Evolutionary conservation across 2,113 vertebrate genomes (phyloP), one percentile per base, ranked within the genome.

Genomic region (Brachypteracias leptosomus): DNA sequence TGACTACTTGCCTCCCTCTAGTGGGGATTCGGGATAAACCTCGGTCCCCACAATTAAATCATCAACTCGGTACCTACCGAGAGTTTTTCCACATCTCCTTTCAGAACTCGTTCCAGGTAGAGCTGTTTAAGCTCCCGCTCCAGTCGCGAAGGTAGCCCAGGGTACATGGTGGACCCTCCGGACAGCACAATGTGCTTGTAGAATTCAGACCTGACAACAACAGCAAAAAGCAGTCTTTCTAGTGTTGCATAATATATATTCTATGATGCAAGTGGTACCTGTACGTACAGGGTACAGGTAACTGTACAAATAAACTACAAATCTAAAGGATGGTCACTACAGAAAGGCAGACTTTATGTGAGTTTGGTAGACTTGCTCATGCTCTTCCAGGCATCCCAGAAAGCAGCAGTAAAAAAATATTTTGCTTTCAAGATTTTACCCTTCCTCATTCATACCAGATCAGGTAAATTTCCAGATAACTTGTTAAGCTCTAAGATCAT

Each of bases 121-220:
- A 99, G 99, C 97, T 99, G 99, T 91, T 99, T 99, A 19, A 99
- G 99, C 86, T 99, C 99, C 89, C 99, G 97, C 97, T 99, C 99
- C 98, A 99, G 98, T 18, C 99, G 98, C 1, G 99, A 99, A 4
- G 99, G 99, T 95, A 99, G 98, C 29, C 99, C 99, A 1, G 99
- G 99, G 85, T 99, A 99, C 99, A 99, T 99, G 93, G 99, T 99
- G 97, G 99, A 99, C 5, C 99, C 99, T 84, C 99, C 99, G 18
- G 99, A 99, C 68, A 99, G 96, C 94, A 99, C 99, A 42, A 99
- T 99, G 97, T 99, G 99, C 96, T 99, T 99, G 96, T 99, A 99
- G 98, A 99, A 99, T 96, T 99, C 99, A 72, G 99, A 96, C 97
- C 99, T 99, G 93, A 88, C 33, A 25, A 44, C 10, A 33, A 54